A percentile compares a stretch with the other conserved stretches of the same genome.
phyloP scores from a whole-genome alignment of 2,888 invertebrate species.

The Diploptera punctata region DNA sequence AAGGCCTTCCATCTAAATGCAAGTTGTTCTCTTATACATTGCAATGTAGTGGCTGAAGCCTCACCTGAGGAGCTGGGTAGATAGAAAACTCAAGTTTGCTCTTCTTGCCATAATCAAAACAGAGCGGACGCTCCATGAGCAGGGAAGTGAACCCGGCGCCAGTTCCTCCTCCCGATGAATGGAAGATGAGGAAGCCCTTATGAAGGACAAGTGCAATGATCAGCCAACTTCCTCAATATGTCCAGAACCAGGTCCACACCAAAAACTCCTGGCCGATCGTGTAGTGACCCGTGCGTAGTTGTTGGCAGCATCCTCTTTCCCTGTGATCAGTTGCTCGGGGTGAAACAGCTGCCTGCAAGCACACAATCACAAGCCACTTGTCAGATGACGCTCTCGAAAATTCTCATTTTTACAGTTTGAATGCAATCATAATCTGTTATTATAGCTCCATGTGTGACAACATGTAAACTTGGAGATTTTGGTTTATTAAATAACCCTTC shows the following conservation, averaged over 20 bases:
- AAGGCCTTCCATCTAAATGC: too few relatives aligned
- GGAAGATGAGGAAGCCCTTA: conserved; percentile 65
- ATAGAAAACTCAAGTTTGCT: conserved; percentile 65
- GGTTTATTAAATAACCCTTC: too few relatives aligned
- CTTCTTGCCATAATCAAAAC: conserved; percentile 67
- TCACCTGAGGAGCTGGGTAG: conserved; percentile 72
- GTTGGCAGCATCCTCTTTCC: conserved; percentile 64
- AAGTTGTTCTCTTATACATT: too few relatives aligned
- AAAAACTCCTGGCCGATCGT: conserved; percentile 61
- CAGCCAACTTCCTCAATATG: conserved; percentile 56
- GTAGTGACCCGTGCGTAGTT: conserved; percentile 66
- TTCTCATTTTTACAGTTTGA: too few relatives aligned
- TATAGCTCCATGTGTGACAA: too few relatives aligned
- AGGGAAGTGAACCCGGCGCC: conserved; percentile 66
- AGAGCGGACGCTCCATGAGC: conserved; percentile 65
- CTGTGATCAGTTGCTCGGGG: too few relatives aligned
- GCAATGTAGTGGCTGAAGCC: too few relatives aligned
- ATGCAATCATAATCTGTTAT: too few relatives aligned
- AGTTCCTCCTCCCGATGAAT: conserved; percentile 63
- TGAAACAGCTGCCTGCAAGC: too few relatives aligned
- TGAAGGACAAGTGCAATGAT: conserved; percentile 58
- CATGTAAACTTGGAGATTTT: too few relatives aligned
- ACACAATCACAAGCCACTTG: too few relatives aligned
- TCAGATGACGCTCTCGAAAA: too few relatives aligned
- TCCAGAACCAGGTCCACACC: conserved; percentile 55